phyloP scores from a whole-genome alignment of 2,797 vertebrate species.

The Odontamblyopus rebecca region DNA sequence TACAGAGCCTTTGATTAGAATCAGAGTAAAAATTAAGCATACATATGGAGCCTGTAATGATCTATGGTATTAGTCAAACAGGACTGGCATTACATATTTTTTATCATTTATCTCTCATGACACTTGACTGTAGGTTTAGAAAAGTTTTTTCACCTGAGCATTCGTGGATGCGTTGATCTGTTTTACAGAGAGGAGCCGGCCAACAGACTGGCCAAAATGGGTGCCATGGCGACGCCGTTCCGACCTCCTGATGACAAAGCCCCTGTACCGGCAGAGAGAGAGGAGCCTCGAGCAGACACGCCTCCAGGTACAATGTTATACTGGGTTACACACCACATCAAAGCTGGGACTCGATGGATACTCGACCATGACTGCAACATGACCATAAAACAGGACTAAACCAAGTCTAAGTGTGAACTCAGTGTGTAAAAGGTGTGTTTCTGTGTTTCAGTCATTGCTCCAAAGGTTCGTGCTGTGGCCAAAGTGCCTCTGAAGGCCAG shows the following conservation, averaged over 20 bases:
- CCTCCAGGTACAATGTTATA: slow-evolving; percentile 61
- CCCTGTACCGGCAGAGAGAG: slow-evolving; percentile 59
- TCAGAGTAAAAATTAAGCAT: no score
- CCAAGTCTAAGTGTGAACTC: not conserved
- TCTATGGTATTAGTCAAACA: no score
- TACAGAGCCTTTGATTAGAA: no score
- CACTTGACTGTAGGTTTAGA: no score
- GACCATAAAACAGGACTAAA: no score
- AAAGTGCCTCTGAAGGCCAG: slow-evolving; percentile 84
- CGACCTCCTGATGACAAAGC: slow-evolving; percentile 64
- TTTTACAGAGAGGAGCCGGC: slow-evolving; percentile 84
- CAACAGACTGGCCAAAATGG: slow-evolving; percentile 86
- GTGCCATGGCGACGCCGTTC: slow-evolving; percentile 90
- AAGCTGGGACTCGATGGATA: not conserved
- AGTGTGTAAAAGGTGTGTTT: not conserved
- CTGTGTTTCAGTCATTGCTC: slow-evolving; percentile 20
- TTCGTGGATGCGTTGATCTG: not conserved
- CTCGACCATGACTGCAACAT: no score
- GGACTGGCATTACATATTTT: no score
- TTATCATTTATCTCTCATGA: no score
- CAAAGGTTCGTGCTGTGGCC: slow-evolving; percentile 60
- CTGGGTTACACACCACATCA: not conserved
- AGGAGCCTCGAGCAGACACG: slow-evolving; percentile 63
- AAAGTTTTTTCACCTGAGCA: not conserved
- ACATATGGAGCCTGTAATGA: no score